A percentile compares a stretch with the other conserved stretches of the same genome.
These are phyloP conservation scores for Pelochelys cantorii DNA, from an alignment of 2,797 vertebrate species.

Conservation along the genomic window DNA sequence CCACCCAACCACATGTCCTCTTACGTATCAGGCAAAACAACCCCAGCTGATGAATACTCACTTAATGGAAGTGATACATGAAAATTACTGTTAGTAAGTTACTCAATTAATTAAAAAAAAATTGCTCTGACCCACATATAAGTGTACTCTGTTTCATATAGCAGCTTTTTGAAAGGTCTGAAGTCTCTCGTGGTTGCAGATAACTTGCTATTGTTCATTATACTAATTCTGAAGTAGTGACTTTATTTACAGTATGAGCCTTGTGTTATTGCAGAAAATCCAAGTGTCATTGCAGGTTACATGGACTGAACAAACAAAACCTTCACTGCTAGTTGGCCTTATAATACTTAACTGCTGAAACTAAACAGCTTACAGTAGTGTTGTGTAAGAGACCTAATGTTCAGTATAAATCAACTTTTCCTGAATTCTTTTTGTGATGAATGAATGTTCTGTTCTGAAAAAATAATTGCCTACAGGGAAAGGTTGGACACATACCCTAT, in stretches of 20 bases:
- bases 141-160: background rate
- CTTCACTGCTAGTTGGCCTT: background rate
- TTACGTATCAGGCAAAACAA: background rate
- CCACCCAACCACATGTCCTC: background rate
- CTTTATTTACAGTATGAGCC: background rate
- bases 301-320: background rate
- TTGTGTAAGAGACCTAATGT: constrained; percentile 18
- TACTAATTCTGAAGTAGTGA: background rate
- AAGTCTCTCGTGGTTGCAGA: background rate
- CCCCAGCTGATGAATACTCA: background rate
- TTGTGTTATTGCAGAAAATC: background rate
- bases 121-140: background rate
- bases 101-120: constrained; percentile 1
- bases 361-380: constrained; percentile 34
- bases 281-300: background rate
- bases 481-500: constrained; percentile 34
- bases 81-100: constrained; percentile 10
- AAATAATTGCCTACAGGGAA: constrained; percentile 73
- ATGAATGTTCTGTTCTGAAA: constrained; percentile 75
- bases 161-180: background rate
- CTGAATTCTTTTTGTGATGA: constrained; percentile 56
- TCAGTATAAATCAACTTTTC: constrained; percentile 53
- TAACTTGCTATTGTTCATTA: background rate
- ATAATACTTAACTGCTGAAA: constrained; percentile 39
- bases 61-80: background rate